Base-by-base conservation (phyloP, 2,113 vertebrate genomes). In the Galemys pyrenaicus region DNA sequence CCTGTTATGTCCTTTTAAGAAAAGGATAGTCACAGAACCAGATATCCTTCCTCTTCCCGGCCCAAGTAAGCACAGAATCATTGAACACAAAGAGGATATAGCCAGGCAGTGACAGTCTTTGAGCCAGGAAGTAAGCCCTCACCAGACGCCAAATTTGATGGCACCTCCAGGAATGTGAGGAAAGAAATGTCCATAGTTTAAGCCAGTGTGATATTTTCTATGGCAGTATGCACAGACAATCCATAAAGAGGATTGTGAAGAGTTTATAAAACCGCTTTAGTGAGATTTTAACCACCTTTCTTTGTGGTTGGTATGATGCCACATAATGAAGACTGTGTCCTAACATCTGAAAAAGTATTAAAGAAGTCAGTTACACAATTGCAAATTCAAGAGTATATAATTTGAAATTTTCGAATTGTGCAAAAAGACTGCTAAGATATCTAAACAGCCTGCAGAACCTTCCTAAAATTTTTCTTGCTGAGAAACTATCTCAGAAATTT, bases 401-500 rank as follows among this genome's bases (percentile, higher is more conserved):
- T 92, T 91, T 71, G n/a, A 87, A 92, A 92, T 15, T 86, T 82
- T 81, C 39, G 56, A 85, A 87, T 32, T 83, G 28, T 93, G 5
- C 56, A n/a, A 37, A 37, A 81, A 92, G 67, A 68, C 11, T 83
- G 56, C 82, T 94, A 54, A 84, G 35, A 78, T 91, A 94, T 16
- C 83, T 87, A 1, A 32, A 26, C 13, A 9, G 64, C 71, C 54
- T 54, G 62, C 39, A 28, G 81, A 30, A 89, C 17, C 19, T 93
- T 84, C 73, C 54, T n/a, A 87, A 88, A 80, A 26, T 65, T 56
- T 71, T 88, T 94, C 39, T 86, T 91, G 28, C 87, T 91, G n/a
- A 95, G 78, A 87, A 80, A 58, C 28, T 75, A 68, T 41, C 35
- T 95, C 56, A 80, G 70, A 94, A 86, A 89, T 91, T 94, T 84